Percentiles rank a stretch among this genome's conserved stretches.
Conservation (phyloP, 1,140 invertebrate genomes). For the Plectus sambesii region DNA sequence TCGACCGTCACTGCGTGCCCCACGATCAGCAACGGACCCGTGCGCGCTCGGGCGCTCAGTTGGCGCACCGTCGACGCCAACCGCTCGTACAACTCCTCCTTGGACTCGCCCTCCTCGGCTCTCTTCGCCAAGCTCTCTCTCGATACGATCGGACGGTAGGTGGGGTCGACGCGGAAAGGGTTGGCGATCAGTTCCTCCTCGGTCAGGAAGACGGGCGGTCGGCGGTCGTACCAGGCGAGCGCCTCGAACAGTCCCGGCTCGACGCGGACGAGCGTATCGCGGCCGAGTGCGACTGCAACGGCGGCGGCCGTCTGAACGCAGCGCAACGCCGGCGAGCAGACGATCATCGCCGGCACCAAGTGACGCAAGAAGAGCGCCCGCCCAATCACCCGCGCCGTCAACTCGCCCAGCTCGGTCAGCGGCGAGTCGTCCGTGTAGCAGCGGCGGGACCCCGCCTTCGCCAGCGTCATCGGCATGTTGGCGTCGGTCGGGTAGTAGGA, state of each 20-base stretch:
- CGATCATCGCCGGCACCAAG: constrained; percentile 55
- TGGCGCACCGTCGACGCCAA: no score
- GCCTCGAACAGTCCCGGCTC: constrained; percentile 84
- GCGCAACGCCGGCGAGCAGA: constrained; percentile 71
- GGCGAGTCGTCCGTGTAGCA: constrained; percentile 70
- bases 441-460: constrained; percentile 51
- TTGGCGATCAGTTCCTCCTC: no score
- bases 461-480: constrained; percentile 68
- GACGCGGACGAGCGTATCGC: constrained; percentile 56
- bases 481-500: constrained; percentile 67
- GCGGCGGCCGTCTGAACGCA: constrained; percentile 76
- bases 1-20: no score
- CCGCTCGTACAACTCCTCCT: no score
- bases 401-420: constrained; percentile 62
- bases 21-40: no score
- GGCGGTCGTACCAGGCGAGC: constrained; percentile 79
- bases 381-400: constrained; percentile 14
- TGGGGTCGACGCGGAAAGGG: no score
- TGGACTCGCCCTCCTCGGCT: no score
- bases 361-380: constrained; percentile 15
- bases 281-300: constrained; percentile 52
- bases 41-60: no score
- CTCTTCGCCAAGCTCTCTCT: no score
- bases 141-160: no score
- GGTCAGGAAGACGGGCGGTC: no score